Evolutionary conservation across 2,113 vertebrate genomes (phyloP).

Genomic region (Acinonyx jubatus): DNA sequence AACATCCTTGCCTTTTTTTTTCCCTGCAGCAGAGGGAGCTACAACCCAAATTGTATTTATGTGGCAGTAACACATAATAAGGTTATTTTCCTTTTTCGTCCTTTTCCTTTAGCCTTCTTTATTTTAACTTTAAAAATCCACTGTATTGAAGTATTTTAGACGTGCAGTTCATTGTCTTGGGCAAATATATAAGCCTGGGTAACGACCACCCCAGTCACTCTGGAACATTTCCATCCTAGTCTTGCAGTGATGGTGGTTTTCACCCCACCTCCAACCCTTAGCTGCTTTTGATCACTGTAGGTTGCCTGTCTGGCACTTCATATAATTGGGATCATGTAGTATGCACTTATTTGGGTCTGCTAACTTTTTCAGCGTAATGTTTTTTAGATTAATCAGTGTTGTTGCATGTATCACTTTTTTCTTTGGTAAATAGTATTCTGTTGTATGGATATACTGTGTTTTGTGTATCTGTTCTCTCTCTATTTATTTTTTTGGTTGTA

Average conservation of each 20-base stretch:
- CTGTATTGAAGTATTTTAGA: neutral
- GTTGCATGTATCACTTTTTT: neutral
- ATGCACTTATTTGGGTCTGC: neutral
- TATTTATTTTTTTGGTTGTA: neutral
- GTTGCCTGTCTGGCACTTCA: neutral
- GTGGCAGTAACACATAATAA: neutral
- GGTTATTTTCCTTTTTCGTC: neutral
- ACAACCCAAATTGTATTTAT: conserved; percentile 37
- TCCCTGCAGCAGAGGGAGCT: conserved; percentile 56
- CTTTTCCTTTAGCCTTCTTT: neutral
- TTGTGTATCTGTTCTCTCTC: neutral
- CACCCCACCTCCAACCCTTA: neutral
- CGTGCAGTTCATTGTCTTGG: neutral
- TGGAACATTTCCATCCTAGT: neutral
- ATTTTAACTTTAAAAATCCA: neutral
- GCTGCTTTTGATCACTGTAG: neutral
- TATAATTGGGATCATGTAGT: neutral
- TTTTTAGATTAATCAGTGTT: neutral
- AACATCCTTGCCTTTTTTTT: neutral
- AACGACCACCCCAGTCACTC: neutral
- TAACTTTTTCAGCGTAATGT: neutral
- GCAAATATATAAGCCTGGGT: neutral
- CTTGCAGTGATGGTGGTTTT: neutral
- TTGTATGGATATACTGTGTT: neutral
- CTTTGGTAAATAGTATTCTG: neutral